Base-by-base conservation (phyloP, 2,113 vertebrate species). In the Dipodomys stephensi region DNA sequence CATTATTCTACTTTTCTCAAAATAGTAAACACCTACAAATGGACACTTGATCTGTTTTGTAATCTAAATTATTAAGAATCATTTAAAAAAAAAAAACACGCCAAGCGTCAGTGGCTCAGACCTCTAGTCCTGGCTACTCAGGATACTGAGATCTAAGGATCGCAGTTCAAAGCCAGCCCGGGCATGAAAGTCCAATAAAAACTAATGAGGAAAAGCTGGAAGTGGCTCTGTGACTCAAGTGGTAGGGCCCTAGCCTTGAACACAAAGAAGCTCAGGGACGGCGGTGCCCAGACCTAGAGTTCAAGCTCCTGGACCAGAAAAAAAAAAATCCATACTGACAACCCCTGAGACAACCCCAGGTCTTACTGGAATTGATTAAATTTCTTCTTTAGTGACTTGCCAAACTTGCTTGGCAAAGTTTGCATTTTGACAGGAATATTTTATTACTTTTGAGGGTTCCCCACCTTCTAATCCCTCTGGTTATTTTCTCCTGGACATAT, bases 401-500 rank as follows among this genome's bases (percentile, higher is more conserved):
- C 53, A 57, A n/a, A 90, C 2, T 57, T 28, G 1, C 6, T 46
- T 10, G 11, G 57, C 28, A 15, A 90, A 32, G 32, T 74, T 80
- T 35, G 22, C 22, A 2, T 87, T 64, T 57, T 53, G 2, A 72
- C 19, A 65, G 44, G 62, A 89, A 60, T 27, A 73, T 27, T 64
- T 74, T 62, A 76, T 81, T 93, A 18, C 60, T 91, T 93, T 19
- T 49, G 35, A 53, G 12, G 8, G 18, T 84, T 44, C 35, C 35
- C 78, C 9, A 9, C 23, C 28, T 30, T 62, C 28, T 57, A 30
- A 71, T 96, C 78, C 77, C 74, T 92, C 69, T 94, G 69, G 44
- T 77, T 92, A 25, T 90, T 83, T 46, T 81, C 25, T 91, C 60
- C 53, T 74, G 69, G 64, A 93, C 69, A 60, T 64, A 13, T 6